Evolutionary conservation across 2,113 vertebrate species (phyloP), one percentile per base, ranked within the genome.

Genomic region (Rhineura floridana): DNA sequence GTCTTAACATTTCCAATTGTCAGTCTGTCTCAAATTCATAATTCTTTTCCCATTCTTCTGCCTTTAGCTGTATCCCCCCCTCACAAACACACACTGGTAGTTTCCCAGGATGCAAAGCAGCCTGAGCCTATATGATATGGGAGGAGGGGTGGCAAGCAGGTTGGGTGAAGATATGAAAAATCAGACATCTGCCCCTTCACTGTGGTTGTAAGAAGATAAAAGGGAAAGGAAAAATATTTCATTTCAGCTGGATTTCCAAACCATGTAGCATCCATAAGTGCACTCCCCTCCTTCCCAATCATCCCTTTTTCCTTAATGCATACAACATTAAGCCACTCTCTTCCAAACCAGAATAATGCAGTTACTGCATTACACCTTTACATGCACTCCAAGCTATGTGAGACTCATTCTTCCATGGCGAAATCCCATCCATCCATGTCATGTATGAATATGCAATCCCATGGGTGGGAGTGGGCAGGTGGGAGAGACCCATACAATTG

Each of bases 91-190:
- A 93, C 86, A 93, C 42, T n/a, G 8, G 73, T 85, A 77, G 62
- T 83, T 91, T 93, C 90, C 94, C 90, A 93, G 73, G 89, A 92
- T 91, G 89, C 76, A 95, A 94, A 95, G 90, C 90, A 76, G 90
- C 80, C 79, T 48, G 80, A 87, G 42, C 72, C 59, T 62, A 17
- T 15, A 46, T 33, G 70, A n/a, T 23, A 33, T 72, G 50, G 13
- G 17, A 48, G 8, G 44, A 73, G 52, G 52, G 83, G 83, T 86
- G 81, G 87, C 44, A 39, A 90, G 85, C 83, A 23, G 80, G 33
- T 81, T 88, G 62, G 44, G 28, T 11, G 52, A 33, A 88, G 83
- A 91, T 0, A 0, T 52, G 80, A 70, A 69, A 87, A 86, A 84
- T n/a, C 88, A 80, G 63, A 62, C 8, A 91, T 89, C 39, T 83